These are phyloP conservation scores for Chondrilla cf. caribensis DNA, from an alignment of 37 sponge, comb jelly and placozoan genomes.

Conservation along the genomic window DNA sequence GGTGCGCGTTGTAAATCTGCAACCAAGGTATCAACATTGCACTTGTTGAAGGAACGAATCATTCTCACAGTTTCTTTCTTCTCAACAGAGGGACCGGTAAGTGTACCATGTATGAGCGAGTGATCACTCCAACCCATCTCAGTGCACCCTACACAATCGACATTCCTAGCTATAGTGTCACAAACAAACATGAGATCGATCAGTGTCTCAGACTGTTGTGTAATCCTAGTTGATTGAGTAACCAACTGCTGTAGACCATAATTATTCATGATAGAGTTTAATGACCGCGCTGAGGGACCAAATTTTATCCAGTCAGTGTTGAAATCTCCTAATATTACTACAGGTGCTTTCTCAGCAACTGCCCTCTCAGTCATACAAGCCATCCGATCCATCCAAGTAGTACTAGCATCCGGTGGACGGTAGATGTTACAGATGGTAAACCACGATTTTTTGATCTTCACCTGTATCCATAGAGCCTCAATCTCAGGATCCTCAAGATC, in stretches of 20 bases:
- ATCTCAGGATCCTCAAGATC: conserved; percentile 17
- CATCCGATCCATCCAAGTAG: conserved; percentile 15
- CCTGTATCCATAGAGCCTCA: conserved; percentile 29
- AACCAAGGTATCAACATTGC: conserved; percentile 4
- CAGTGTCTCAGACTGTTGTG: background rate
- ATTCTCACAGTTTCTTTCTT: background rate
- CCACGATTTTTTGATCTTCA: conserved; percentile 2
- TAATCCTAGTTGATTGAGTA: conserved; percentile 18
- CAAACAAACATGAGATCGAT: background rate
- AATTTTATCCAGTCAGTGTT: conserved; percentile 11
- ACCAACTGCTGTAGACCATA: conserved; percentile 10
- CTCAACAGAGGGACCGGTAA: background rate
- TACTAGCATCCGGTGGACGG: conserved; percentile 15
- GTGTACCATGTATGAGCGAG: conserved; percentile 6
- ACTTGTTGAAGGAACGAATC: conserved; percentile 1
- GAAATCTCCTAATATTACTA: conserved; percentile 31
- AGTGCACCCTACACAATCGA: background rate
- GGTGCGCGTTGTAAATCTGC: conserved; percentile 6
- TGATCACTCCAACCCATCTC: conserved; percentile 30
- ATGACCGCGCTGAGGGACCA: background rate
- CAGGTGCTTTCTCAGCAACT: conserved; percentile 5
- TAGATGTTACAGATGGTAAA: conserved; percentile 9
- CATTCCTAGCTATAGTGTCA: background rate
- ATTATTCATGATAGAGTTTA: background rate
- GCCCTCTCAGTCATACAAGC: background rate